phyloP scores from a whole-genome alignment of 2,797 vertebrate species.

The Sebastes kiyomatsui region DNA sequence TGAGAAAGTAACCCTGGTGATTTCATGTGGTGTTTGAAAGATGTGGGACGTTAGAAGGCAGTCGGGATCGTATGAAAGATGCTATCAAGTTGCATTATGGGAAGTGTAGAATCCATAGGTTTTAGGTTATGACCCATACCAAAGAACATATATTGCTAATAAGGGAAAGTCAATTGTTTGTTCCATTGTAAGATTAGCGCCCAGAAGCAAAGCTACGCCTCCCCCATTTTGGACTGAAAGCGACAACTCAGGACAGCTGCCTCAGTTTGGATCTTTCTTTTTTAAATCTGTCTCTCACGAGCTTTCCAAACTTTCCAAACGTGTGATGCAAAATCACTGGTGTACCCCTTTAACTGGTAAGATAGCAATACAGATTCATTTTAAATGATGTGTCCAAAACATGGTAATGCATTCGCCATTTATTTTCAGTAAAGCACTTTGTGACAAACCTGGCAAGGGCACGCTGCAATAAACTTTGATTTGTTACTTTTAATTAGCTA shows the following conservation, averaged over 20 bases:
- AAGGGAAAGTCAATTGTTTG: too few species aligned
- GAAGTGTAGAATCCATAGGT: too few species aligned
- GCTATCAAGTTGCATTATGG: not conserved
- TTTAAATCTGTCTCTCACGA: not conserved
- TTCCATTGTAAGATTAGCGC: rapidly evolving
- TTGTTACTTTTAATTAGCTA: not conserved
- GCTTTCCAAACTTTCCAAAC: not conserved
- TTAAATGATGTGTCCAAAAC: not conserved
- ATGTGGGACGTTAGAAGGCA: not conserved
- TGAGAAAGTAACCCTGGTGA: not conserved
- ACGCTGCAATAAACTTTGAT: not conserved
- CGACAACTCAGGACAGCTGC: not conserved
- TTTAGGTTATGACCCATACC: too few species aligned
- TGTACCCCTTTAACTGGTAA: not conserved
- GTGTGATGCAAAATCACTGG: not conserved
- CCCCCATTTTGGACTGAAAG: too few species aligned
- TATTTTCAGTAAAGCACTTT: not conserved
- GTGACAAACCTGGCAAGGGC: not conserved
- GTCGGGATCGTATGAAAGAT: rapidly evolving
- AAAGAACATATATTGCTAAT: too few species aligned
- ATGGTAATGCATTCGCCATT: not conserved
- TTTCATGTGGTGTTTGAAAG: not conserved
- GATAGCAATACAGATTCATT: not conserved
- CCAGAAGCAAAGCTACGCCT: too few species aligned
- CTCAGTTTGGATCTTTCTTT: not conserved